A percentile compares a stretch with the other conserved stretches of the same genome.
phyloP scores from a whole-genome alignment of 2,888 invertebrate genomes.

The Helleia helle region DNA sequence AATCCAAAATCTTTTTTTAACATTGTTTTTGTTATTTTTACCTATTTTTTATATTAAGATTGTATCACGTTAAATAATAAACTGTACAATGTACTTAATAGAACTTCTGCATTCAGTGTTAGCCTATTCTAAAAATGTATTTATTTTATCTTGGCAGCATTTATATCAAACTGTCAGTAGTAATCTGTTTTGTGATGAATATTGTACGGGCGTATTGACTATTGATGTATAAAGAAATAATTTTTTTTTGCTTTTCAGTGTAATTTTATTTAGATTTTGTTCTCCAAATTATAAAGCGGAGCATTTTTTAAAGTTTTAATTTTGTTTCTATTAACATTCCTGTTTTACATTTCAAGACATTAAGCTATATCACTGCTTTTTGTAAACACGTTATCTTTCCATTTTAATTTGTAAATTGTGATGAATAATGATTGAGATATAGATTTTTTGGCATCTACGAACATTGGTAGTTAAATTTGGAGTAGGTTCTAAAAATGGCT shows the following conservation, averaged over 20 bases:
- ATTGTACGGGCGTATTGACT: constrained; percentile 40
- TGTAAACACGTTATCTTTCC: constrained; percentile 33
- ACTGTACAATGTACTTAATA: no score
- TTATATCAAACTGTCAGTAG: constrained; percentile 14
- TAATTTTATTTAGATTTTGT: not conserved
- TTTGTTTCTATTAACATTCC: constrained; percentile 16
- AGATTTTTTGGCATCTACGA: constrained; percentile 26
- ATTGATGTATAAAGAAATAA: constrained; percentile 25
- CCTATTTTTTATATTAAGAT: no score
- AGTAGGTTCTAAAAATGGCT: constrained; percentile 67
- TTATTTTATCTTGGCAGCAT: no score
- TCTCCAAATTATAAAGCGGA: not conserved
- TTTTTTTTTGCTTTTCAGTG: constrained; percentile 7
- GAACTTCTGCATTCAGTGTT: no score
- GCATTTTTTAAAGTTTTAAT: not conserved
- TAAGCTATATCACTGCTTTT: not conserved
- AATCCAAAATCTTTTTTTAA: no score
- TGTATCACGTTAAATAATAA: no score
- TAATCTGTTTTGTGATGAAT: constrained; percentile 24
- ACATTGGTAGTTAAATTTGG: constrained; percentile 16
- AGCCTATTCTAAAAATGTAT: no score
- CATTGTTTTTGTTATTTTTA: no score
- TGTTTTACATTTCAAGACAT: not conserved
- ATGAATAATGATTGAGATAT: constrained; percentile 38
- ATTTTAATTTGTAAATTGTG: constrained; percentile 22